Evolutionary conservation across 2,113 vertebrate genomes (phyloP), one percentile per base, ranked within the genome.

Genomic region (Atractosteus spatula): DNA sequence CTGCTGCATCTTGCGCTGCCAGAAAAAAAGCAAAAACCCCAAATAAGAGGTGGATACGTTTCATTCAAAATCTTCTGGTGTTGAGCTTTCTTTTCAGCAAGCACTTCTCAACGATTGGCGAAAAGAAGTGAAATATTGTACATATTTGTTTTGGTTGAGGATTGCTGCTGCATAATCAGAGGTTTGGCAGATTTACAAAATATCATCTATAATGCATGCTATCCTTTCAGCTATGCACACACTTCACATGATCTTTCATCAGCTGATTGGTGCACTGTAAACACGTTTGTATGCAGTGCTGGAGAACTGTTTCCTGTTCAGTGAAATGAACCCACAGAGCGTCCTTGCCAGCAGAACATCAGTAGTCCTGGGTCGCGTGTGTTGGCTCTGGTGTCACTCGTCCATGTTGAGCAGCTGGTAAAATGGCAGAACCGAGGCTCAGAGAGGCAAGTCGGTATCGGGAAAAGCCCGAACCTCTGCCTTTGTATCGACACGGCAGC

Each of bases 201-300:
- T 76, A 57, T 87, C 88, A 91, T 91, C 79, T 90, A 90, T 91
- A 85, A 91, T 91, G 87, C 79, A 92, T 88, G 80, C 77, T 55
- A 74, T 76, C 85, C 81, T 82, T 87, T 90, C 85, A 89, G 86
- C 81, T 88, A 84, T 88, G 86, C 87, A 88, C 85, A 84, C 88
- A 89, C 89, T 87, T 86, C 89, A 91, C 89, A 88, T 91, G 89
- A 90, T 91, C 83, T 56, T 78, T 82, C 70, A 82, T 87, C 78
- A 78, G 77, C 72, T 70, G 68, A 76, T 84, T 81, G 75, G 75
- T 7, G 68, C 7, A 72, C 81, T 81, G 80, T 75, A 84, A 87
- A 85, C 86, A 86, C 75, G 84, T 80, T 81, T 80, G 78, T 86
- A 84, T 80, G 77, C 67, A 41, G 75, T 72, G n/a, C 65, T 16